Conservation (phyloP, 2,113 vertebrate genomes). For the Nesoenas mayeri region DNA sequence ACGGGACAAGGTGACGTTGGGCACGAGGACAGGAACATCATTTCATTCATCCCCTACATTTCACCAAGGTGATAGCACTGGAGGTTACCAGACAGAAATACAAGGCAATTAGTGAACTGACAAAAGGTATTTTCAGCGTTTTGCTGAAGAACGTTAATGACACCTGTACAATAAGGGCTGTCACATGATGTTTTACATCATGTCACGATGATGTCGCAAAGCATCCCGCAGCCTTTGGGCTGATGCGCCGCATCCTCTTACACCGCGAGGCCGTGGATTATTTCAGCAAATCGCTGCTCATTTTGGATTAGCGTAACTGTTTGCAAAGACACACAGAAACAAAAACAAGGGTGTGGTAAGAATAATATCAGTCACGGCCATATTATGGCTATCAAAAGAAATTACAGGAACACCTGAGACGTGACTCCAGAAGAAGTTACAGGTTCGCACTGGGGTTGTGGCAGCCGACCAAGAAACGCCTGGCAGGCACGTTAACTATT, state of each 20-base stretch:
- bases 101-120: slow-evolving; percentile 58
- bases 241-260: neutral
- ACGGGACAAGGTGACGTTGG: neutral
- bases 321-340: slow-evolving; percentile 11
- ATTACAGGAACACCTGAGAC: slow-evolving; percentile 27
- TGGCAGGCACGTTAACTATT: neutral
- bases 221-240: slow-evolving; percentile 32
- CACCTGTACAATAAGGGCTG: slow-evolving; percentile 36
- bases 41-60: neutral
- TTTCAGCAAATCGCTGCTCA: neutral
- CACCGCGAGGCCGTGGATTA: neutral
- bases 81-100: neutral
- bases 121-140: slow-evolving; percentile 2
- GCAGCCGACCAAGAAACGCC: neutral
- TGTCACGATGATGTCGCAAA: slow-evolving; percentile 57
- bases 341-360: neutral
- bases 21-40: neutral
- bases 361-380: neutral
- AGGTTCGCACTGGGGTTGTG: neutral
- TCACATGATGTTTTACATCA: slow-evolving; percentile 48
- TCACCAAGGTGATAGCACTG: neutral
- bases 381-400: slow-evolving; percentile 17
- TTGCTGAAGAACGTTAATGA: slow-evolving; percentile 22
- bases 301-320: slow-evolving; percentile 43
- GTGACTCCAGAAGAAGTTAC: neutral